Evolutionary conservation across 2,113 vertebrate species (phyloP).

Genomic region (Corythaeola cristata): DNA sequence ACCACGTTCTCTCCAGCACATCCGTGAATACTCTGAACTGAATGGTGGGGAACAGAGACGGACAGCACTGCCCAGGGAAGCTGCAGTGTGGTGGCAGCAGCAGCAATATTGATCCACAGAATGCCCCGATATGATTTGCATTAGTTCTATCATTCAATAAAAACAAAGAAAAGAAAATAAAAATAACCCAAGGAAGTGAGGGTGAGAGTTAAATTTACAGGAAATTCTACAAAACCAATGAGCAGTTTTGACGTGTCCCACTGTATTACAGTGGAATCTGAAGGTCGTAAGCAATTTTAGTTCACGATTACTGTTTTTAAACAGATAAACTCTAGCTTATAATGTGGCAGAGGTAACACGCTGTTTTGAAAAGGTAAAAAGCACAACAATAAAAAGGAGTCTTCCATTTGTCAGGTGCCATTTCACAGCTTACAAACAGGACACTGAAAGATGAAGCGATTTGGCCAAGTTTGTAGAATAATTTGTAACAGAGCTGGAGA

Average conservation of each 20-base stretch:
- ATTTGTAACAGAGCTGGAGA: not conserved
- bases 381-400: not conserved
- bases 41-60: not conserved
- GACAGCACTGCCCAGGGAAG: fast-evolving
- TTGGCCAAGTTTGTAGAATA: not conserved
- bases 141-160: not conserved
- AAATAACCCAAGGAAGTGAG: not conserved
- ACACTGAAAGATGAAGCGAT: not conserved
- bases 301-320: not conserved
- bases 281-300: not conserved
- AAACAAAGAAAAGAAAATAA: not conserved
- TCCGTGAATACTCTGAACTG: fast-evolving
- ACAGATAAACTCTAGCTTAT: not conserved
- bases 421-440: not conserved
- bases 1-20: fast-evolving
- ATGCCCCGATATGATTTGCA: not conserved
- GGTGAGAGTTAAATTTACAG: not conserved
- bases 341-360: not conserved
- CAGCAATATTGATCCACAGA: not conserved
- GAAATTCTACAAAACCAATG: not conserved
- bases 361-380: not conserved
- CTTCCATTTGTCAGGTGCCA: not conserved
- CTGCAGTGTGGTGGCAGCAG: fast-evolving
- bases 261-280: not conserved
- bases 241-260: not conserved